phyloP scores from a whole-genome alignment of 1,140 invertebrate species.

The Sarcophaga peregrina region DNA sequence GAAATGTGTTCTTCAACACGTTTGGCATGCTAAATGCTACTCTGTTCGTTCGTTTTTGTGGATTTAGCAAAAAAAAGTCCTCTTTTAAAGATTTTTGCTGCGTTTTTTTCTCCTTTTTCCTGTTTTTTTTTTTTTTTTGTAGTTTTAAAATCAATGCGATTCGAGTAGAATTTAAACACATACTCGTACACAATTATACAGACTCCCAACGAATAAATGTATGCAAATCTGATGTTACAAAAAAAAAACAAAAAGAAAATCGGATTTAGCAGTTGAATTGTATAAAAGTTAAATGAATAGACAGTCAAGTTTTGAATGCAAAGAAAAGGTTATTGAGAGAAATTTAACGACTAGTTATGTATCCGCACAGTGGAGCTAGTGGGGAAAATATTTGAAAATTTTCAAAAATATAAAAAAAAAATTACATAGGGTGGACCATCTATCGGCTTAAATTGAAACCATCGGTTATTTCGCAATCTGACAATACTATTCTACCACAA shows the following conservation, averaged over 20 bases:
- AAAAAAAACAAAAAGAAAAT: too few species aligned
- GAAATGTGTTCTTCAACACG: constrained; percentile 21
- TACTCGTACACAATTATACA: not conserved
- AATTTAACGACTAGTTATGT: constrained; percentile 7
- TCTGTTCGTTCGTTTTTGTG: not conserved
- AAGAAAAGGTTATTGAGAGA: constrained; percentile 5
- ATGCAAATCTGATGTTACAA: constrained; percentile 8
- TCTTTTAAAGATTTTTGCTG: constrained; percentile 3
- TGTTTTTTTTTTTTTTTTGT: not conserved
- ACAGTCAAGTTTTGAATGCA: not conserved
- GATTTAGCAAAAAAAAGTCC: not conserved
- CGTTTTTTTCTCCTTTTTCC: not conserved
- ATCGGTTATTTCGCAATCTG: too few species aligned
- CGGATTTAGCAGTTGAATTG: constrained; percentile 24
- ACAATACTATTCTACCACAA: too few species aligned
- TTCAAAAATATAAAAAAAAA: too few species aligned
- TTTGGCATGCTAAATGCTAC: constrained; percentile 21
- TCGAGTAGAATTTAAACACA: not conserved
- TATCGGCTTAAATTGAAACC: too few species aligned
- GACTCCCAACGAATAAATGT: not conserved
- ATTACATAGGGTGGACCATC: too few species aligned
- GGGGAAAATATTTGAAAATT: too few species aligned
- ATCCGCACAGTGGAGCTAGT: not conserved
- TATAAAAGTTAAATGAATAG: constrained; percentile 27
- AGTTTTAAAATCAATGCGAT: constrained; percentile 11